Conservation (phyloP, 1,140 invertebrate genomes). For the Drosophila auraria region DNA sequence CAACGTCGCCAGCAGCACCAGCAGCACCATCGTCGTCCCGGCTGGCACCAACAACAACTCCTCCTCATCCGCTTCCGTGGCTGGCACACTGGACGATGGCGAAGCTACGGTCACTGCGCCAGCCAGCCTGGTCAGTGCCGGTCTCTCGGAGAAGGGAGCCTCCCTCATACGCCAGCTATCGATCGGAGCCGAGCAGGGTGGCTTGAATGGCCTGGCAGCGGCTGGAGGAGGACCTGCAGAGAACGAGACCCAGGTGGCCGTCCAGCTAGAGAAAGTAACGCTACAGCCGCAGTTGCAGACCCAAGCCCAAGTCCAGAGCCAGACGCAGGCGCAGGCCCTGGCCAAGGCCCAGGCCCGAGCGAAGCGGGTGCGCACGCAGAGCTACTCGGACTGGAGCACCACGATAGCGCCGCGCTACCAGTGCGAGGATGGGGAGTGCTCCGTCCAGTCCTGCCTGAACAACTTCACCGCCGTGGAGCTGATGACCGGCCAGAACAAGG, state of each 20-base stretch:
- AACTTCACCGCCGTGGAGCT: slow-evolving; percentile 96
- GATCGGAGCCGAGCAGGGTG: slow-evolving; percentile 14
- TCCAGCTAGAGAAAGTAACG: neutral
- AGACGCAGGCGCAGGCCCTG: neutral
- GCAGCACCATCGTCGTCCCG: neutral
- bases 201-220: neutral
- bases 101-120: neutral
- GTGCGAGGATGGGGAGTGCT: slow-evolving; percentile 91
- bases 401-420: slow-evolving; percentile 89
- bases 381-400: slow-evolving; percentile 85
- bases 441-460: slow-evolving; percentile 94
- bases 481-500: slow-evolving; percentile 96
- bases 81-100: neutral
- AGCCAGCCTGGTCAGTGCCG: slow-evolving; percentile 62
- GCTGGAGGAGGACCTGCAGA: neutral
- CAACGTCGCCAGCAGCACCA: neutral
- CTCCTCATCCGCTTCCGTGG: slow-evolving; percentile 2
- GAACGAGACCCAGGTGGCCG: neutral
- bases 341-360: slow-evolving; percentile 29
- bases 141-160: slow-evolving; percentile 75
- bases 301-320: neutral
- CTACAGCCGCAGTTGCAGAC: neutral
- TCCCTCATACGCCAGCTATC: slow-evolving; percentile 67
- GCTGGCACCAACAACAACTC: slow-evolving; percentile 8
- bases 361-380: slow-evolving; percentile 79